Percentiles rank a stretch among this genome's conserved stretches.
These are phyloP conservation scores for Cataglyphis albicans DNA, from an alignment of 2,888 invertebrate species.

Conservation along the genomic window DNA sequence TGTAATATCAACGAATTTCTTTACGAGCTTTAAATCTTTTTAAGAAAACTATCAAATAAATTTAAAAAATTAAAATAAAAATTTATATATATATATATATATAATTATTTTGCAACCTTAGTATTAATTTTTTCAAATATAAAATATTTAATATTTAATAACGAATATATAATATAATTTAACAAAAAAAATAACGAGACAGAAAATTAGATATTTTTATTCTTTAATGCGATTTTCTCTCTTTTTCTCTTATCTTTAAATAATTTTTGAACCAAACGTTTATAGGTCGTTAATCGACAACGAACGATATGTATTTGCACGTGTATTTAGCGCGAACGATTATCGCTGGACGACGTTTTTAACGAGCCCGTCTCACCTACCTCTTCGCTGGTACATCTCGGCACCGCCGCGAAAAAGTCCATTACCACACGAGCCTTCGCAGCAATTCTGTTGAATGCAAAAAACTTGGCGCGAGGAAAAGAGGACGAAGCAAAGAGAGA, in stretches of 20 bases:
- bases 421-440: slow-evolving; percentile 55
- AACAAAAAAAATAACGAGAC: neutral
- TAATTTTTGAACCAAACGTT: neutral
- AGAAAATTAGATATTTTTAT: neutral
- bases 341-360: slow-evolving; percentile 55
- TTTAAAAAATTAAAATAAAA: neutral
- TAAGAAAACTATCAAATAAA: neutral
- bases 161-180: neutral
- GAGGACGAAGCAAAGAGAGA: neutral
- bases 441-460: slow-evolving; percentile 64
- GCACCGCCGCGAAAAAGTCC: slow-evolving; percentile 16
- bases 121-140: neutral
- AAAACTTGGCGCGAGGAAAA: slow-evolving; percentile 60
- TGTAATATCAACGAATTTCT: neutral
- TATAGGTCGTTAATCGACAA: slow-evolving; percentile 25
- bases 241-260: neutral
- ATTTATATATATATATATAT: neutral
- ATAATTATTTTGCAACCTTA: neutral
- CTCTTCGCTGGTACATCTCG: slow-evolving; percentile 5
- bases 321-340: slow-evolving; percentile 49
- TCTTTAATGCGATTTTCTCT: neutral
- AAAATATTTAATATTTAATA: neutral
- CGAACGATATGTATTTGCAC: neutral
- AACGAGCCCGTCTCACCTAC: slow-evolving; percentile 30
- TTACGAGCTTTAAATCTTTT: neutral